Evolutionary conservation across 1,140 invertebrate species (phyloP), one percentile per base, ranked within the genome.

Genomic region (Heliconius nattereri): DNA sequence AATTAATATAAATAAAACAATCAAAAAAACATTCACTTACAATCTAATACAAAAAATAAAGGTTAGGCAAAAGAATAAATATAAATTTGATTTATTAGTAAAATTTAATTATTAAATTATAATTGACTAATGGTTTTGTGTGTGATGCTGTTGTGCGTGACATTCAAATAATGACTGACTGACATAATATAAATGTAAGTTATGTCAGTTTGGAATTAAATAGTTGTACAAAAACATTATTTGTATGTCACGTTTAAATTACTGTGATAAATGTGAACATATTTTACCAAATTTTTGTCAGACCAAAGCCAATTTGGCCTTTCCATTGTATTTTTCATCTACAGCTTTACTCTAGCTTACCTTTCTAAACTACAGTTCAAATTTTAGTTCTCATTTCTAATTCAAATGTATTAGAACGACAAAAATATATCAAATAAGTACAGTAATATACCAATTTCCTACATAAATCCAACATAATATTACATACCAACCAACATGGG

Each of bases 71-170:
- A 9, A 29, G 0, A 52, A 29, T 29, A 29, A 66, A 66, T 57
- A 57, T 66, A 29, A 29, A 19, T 66, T 66, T 26, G 1, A 3
- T 29, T 13, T 66, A 5, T 66, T 13, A 66, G 29, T 66, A 6
- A 66, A 26, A 13, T 26, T 66, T 13, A 66, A 26, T 11, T 66
- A 23, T 66, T 11, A 78, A 70, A 70, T 45, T 20, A 79, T 82
- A 86, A 87, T 89, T 89, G 86, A 89, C 86, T 86, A 83, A 86
- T 85, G 83, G 85, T 87, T 81, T 86, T 81, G 84, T 91, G 84
- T 91, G 87, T 89, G 85, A 88, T 26, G 60, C 60, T 66, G 54
- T 60, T 60, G 26, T 5, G 26, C 60, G 60, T 26, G 60, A 66
- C 60, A 29, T 66, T 11, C 26, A 29, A 66, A 57, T 57, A 23